Evolutionary conservation across 2,797 vertebrate genomes (phyloP).

Genomic region (Falco naumanni): DNA sequence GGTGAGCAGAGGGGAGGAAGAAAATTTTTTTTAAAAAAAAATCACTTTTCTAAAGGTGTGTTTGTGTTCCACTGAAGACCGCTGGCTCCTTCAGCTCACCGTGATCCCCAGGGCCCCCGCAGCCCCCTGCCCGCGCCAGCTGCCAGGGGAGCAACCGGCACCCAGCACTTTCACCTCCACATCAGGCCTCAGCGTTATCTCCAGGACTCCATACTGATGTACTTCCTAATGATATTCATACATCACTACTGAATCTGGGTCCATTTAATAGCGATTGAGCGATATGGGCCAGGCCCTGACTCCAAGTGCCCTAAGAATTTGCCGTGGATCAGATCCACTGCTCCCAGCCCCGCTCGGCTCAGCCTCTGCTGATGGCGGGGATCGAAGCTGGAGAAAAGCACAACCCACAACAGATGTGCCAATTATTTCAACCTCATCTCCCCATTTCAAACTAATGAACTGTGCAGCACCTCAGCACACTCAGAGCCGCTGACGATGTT

Average conservation of each 20-base stretch:
- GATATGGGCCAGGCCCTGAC: background rate
- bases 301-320: background rate
- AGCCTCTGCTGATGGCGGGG: rapidly evolving
- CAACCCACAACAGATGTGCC: background rate
- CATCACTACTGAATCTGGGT: background rate
- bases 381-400: too few relatives aligned
- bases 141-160: background rate
- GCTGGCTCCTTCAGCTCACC: background rate
- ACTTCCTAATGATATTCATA: background rate
- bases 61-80: background rate
- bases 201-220: background rate
- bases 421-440: background rate
- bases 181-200: background rate
- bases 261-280: background rate
- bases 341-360: background rate
- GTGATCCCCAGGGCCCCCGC: background rate
- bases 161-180: background rate
- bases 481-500: rapidly evolving
- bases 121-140: background rate
- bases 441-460: background rate
- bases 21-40: too few relatives aligned
- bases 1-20: background rate
- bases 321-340: too few relatives aligned
- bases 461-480: background rate
- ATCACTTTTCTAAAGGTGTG: background rate